These are phyloP conservation scores for Hippocampus guttulatus DNA, from an alignment of 2,113 vertebrate genomes.

Conservation along the genomic window DNA sequence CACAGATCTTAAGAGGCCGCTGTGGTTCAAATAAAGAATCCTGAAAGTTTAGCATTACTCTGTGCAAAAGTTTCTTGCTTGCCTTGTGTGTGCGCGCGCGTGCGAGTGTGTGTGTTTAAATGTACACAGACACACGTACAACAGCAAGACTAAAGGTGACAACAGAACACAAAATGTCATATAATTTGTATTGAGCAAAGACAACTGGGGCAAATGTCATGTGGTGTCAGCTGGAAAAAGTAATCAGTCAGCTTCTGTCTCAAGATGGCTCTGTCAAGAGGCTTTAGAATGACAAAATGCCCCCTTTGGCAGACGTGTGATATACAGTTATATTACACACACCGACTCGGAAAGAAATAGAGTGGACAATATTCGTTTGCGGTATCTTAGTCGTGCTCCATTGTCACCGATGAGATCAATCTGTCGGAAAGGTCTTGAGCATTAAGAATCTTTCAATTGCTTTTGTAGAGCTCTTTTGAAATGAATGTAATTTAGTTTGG, in stretches of 20 bases:
- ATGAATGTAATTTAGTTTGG: conserved; percentile 50
- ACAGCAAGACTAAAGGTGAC: conserved; percentile 16
- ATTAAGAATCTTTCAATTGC: conserved; percentile 52
- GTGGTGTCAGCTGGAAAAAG: conserved; percentile 45
- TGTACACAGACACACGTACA: not conserved
- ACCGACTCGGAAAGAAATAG: conserved; percentile 51
- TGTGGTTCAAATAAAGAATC: conserved; percentile 30
- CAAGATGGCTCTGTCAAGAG: conserved; percentile 36
- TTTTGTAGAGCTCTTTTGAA: conserved; percentile 62
- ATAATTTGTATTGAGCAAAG: conserved; percentile 40
- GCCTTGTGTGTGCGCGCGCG: not conserved
- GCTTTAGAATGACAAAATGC: conserved; percentile 67
- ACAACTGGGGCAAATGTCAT: conserved; percentile 40
- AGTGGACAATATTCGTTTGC: conserved; percentile 38
- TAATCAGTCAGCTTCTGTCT: conserved; percentile 56
- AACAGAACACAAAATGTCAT: conserved; percentile 23
- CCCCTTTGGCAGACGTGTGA: conserved; percentile 61
- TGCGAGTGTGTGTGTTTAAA: not conserved
- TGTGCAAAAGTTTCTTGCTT: conserved; percentile 5
- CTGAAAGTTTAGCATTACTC: conserved; percentile 32
- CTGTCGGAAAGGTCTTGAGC: conserved; percentile 51
- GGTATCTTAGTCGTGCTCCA: conserved; percentile 55
- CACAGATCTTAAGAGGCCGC: conserved; percentile 41
- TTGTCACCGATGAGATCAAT: conserved; percentile 59
- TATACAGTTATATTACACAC: conserved; percentile 58